Conservation (phyloP, 1,140 invertebrate species). For the Paramacrobiotus metropolitanus region DNA sequence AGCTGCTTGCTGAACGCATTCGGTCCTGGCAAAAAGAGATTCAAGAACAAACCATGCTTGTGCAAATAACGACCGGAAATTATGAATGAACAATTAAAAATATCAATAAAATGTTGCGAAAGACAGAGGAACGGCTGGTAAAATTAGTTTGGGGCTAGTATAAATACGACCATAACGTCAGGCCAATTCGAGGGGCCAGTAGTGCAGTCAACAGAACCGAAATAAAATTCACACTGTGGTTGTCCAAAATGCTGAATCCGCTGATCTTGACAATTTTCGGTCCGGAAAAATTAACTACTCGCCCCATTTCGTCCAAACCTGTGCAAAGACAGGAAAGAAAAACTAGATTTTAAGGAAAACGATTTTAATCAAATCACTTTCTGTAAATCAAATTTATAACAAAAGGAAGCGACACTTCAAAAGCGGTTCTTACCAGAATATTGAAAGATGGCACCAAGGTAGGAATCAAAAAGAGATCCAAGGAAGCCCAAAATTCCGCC, state of each 20-base stretch:
- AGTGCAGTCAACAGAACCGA: conserved; percentile 49
- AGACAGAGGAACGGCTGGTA: no score
- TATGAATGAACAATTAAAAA: no score
- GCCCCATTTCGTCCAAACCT: conserved; percentile 41
- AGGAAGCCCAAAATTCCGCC: conserved; percentile 45
- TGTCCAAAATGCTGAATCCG: conserved; percentile 53
- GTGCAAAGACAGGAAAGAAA: conserved; percentile 9
- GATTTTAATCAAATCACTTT: no score
- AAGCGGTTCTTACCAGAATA: conserved; percentile 40
- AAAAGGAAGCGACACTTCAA: not conserved
- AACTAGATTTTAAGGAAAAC: not conserved
- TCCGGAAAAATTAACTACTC: conserved; percentile 46
- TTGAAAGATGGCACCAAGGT: conserved; percentile 58
- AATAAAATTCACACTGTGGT: conserved; percentile 67
- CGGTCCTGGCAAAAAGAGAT: no score
- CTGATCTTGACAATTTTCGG: conserved; percentile 45
- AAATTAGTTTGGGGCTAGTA: no score
- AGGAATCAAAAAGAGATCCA: conserved; percentile 56
- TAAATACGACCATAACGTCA: conserved; percentile 17
- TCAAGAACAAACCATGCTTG: no score
- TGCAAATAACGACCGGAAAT: no score
- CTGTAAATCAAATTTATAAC: not conserved
- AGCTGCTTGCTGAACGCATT: no score
- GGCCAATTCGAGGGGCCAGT: conserved; percentile 41
- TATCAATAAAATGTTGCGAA: no score